A percentile compares a stretch with the other conserved stretches of the same genome.
phyloP scores from a whole-genome alignment of 2,113 vertebrate genomes.

The Origma solitaria region DNA sequence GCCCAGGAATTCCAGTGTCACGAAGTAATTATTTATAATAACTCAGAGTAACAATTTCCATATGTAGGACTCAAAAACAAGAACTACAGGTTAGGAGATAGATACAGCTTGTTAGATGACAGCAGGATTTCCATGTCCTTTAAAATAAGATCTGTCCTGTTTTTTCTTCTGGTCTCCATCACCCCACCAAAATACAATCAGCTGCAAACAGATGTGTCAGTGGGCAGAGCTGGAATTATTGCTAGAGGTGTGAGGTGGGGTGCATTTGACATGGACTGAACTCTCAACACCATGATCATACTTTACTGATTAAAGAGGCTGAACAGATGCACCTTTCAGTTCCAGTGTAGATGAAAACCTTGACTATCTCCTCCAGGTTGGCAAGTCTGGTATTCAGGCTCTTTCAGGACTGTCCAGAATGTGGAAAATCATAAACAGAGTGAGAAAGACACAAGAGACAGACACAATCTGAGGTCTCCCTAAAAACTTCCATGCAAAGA shows the following conservation, averaged over 20 bases:
- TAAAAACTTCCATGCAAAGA: neutral
- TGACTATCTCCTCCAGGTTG: neutral
- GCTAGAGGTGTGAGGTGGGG: neutral
- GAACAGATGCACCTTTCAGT: neutral
- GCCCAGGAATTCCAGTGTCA: slow-evolving; percentile 23
- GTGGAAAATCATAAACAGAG: neutral
- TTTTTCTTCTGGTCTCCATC: neutral
- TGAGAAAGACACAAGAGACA: neutral
- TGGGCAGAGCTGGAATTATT: neutral
- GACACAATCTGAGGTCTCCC: neutral
- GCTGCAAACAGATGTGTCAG: neutral
- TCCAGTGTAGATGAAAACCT: neutral
- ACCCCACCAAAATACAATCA: neutral
- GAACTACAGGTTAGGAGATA: slow-evolving; percentile 22
- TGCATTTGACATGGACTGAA: neutral
- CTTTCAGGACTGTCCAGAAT: neutral
- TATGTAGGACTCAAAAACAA: slow-evolving; percentile 16
- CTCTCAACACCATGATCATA: neutral
- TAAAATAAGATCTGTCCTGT: neutral
- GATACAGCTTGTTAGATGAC: neutral
- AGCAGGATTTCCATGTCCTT: slow-evolving; percentile 5
- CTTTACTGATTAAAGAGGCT: neutral
- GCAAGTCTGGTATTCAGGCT: neutral
- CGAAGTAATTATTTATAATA: slow-evolving; percentile 34
- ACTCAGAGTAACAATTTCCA: slow-evolving; percentile 49